phyloP scores from a whole-genome alignment of 2,113 vertebrate species.

The Anarhynchus alexandrinus region DNA sequence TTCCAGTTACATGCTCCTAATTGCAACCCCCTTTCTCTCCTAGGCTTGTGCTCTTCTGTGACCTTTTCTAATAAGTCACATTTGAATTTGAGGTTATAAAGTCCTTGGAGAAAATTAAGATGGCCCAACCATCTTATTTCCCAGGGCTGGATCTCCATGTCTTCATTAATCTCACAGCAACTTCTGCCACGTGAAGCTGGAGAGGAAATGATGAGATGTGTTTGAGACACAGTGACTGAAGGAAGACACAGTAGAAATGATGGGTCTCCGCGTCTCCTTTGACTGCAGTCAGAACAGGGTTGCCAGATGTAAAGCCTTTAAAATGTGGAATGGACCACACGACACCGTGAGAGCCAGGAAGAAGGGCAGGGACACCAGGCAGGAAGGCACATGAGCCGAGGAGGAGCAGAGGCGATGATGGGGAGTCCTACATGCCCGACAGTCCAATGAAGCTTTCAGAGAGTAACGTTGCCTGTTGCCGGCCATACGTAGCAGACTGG shows the following conservation, averaged over 20 bases:
- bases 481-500: accelerated
- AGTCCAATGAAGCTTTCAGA: not conserved
- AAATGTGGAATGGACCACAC: not conserved
- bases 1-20: constrained; percentile 44
- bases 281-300: not conserved
- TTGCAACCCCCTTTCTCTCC: not conserved
- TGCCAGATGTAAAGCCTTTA: not conserved
- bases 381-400: not conserved
- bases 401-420: not conserved
- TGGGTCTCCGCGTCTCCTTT: not conserved
- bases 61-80: constrained; percentile 14
- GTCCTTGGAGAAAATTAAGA: not conserved
- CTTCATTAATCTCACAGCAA: not conserved
- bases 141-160: not conserved
- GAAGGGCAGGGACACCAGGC: not conserved
- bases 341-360: not conserved
- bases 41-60: not conserved
- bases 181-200: not conserved
- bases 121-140: not conserved
- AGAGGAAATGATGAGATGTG: not conserved
- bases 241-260: not conserved
- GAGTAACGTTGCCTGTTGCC: not conserved
- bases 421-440: too few relatives aligned
- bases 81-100: constrained; percentile 12
- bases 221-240: not conserved